Conservation (phyloP, 2,113 vertebrate species). For the Dermatemys mawii region DNA sequence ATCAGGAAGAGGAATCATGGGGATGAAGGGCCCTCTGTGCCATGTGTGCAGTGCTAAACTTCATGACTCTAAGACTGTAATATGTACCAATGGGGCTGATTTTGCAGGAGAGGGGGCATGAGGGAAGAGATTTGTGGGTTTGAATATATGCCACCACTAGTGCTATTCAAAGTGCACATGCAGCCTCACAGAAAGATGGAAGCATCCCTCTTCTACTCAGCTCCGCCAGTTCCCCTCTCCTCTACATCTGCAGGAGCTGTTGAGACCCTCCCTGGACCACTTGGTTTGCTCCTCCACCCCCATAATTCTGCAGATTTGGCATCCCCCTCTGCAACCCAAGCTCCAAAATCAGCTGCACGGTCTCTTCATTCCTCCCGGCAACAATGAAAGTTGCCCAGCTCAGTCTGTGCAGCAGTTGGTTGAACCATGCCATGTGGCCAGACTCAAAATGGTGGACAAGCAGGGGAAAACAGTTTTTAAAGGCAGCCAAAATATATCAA, state of each 20-base stretch:
- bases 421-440: background rate
- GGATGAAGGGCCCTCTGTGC: background rate
- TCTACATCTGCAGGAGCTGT: background rate
- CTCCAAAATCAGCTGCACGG: background rate
- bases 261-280: accelerated
- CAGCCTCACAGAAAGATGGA: background rate
- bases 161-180: background rate
- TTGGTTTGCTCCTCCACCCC: background rate
- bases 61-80: background rate
- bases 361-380: too few species aligned
- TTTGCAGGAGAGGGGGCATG: background rate
- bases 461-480: background rate
- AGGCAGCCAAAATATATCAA: background rate
- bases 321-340: background rate
- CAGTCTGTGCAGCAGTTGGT: background rate
- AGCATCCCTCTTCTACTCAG: background rate
- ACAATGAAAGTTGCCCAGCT: background rate
- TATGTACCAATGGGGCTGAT: accelerated
- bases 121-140: background rate
- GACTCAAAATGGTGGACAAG: background rate
- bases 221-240: background rate
- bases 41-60: background rate
- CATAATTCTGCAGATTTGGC: accelerated
- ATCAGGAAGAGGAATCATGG: background rate
- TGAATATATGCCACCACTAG: background rate